Percentiles rank a stretch among this genome's conserved stretches.
These are phyloP conservation scores for Tribolium madens DNA, from an alignment of 1,140 invertebrate genomes.

Conservation along the genomic window DNA sequence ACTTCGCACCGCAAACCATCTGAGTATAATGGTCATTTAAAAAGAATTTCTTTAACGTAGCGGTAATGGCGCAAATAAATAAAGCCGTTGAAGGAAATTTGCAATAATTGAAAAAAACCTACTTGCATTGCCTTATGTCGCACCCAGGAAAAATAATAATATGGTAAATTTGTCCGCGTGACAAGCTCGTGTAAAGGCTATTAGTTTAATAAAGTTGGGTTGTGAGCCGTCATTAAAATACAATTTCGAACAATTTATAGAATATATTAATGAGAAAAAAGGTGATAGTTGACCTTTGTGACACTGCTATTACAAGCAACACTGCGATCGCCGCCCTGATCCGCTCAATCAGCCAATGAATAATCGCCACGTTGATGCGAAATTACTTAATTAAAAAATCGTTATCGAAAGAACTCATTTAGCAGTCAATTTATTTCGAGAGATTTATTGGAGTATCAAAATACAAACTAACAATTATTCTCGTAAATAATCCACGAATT, in stretches of 20 bases:
- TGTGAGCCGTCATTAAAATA: conserved; percentile 1
- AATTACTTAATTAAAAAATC: conserved; percentile 38
- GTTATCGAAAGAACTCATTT: conserved; percentile 42
- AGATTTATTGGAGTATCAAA: conserved; percentile 45
- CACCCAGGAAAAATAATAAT: not conserved
- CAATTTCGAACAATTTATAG: not conserved
- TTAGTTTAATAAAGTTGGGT: conserved; percentile 19
- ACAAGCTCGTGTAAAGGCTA: not conserved
- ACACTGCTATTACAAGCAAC: too few species aligned
- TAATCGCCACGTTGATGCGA: conserved; percentile 7
- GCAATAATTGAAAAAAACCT: conserved; percentile 1
- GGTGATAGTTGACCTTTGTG: not conserved
- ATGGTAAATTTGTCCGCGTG: conserved; percentile 10
- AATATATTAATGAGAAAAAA: not conserved
- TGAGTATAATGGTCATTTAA: conserved; percentile 5
- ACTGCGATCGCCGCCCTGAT: too few species aligned
- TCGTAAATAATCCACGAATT: conserved; percentile 17
- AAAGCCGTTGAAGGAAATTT: not conserved
- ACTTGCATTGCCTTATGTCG: not conserved
- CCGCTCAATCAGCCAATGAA: not conserved
- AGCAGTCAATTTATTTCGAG: conserved; percentile 43
- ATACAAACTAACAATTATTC: conserved; percentile 42
- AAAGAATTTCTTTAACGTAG: conserved; percentile 9
- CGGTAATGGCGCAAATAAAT: conserved; percentile 1
- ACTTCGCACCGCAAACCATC: too few species aligned